Conservation (phyloP, 2,888 invertebrate species). For the Thecocarcelia acutangulata region DNA sequence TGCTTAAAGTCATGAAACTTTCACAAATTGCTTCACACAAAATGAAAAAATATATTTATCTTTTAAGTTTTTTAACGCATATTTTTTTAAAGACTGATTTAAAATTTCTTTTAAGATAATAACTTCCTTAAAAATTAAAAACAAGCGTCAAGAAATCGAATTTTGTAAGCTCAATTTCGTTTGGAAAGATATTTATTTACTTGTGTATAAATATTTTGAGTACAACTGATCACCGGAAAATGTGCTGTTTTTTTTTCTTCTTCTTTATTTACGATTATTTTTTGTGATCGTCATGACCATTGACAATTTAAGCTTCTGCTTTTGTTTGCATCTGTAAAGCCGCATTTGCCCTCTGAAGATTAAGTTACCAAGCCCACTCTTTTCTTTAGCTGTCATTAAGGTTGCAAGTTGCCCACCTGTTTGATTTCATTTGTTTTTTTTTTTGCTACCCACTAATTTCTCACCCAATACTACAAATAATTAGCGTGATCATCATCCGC, state of each 20-base stretch:
- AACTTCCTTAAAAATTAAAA: too few species aligned
- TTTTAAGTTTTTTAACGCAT: neutral
- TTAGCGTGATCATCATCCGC: slow-evolving; percentile 9
- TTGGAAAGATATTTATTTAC: too few species aligned
- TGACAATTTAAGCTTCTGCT: neutral
- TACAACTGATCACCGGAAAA: too few species aligned
- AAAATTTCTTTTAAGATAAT: too few species aligned
- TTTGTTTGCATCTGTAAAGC: neutral
- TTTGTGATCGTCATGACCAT: neutral
- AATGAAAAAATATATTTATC: neutral
- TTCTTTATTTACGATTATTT: too few species aligned
- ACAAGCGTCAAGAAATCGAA: too few species aligned
- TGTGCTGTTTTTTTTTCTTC: neutral
- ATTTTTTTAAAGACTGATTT: too few species aligned
- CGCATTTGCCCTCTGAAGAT: neutral
- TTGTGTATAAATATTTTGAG: too few species aligned
- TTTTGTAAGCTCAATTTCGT: too few species aligned
- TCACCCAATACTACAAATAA: slow-evolving; percentile 19
- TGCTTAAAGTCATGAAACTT: slow-evolving; percentile 47
- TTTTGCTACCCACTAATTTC: slow-evolving; percentile 42
- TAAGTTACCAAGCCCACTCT: slow-evolving; percentile 20
- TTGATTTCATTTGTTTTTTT: slow-evolving; percentile 17
- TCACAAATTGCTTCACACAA: slow-evolving; percentile 37
- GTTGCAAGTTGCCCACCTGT: slow-evolving; percentile 34
- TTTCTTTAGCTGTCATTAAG: slow-evolving; percentile 31